phyloP scores from a whole-genome alignment of 1,140 invertebrate species.

The Druon quercuslanigerum region DNA sequence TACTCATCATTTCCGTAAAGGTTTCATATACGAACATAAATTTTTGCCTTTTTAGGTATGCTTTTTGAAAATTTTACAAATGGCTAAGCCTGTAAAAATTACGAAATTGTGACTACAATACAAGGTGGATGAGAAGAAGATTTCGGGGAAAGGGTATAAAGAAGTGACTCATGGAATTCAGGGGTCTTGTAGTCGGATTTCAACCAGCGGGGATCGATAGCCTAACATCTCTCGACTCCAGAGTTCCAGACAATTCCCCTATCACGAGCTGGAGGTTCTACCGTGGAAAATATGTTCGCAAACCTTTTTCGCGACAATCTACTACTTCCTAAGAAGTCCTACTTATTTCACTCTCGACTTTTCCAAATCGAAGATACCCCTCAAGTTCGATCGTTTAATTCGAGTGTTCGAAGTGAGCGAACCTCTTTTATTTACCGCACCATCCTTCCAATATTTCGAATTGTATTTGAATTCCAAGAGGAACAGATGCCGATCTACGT shows the following conservation, averaged over 20 bases:
- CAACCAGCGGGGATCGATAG: constrained; percentile 4
- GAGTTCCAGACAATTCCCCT: constrained; percentile 9
- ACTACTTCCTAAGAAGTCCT: not conserved
- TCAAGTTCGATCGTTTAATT: constrained; percentile 7
- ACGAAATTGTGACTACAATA: not conserved
- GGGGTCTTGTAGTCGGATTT: constrained; percentile 20
- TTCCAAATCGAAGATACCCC: not conserved
- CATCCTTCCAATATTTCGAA: constrained; percentile 1
- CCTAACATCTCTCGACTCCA: constrained; percentile 15
- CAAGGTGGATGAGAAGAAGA: not conserved
- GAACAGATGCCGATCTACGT: not conserved
- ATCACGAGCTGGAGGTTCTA: constrained; percentile 8
- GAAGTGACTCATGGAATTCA: not conserved
- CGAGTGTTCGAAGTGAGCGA: constrained; percentile 6
- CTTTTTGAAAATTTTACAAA: too few species aligned
- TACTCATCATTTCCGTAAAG: constrained; percentile 3
- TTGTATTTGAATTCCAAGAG: constrained; percentile 11
- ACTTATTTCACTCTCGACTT: not conserved
- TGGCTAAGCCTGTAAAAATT: not conserved
- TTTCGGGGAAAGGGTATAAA: not conserved
- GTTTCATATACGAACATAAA: too few species aligned
- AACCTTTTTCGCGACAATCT: constrained; percentile 3
- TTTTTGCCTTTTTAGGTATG: too few species aligned
- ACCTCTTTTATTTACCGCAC: constrained; percentile 3
- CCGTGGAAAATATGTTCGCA: not conserved